Evolutionary conservation across 2,888 invertebrate species (phyloP), one percentile per base, ranked within the genome.

Genomic region (Plebejus melissa): DNA sequence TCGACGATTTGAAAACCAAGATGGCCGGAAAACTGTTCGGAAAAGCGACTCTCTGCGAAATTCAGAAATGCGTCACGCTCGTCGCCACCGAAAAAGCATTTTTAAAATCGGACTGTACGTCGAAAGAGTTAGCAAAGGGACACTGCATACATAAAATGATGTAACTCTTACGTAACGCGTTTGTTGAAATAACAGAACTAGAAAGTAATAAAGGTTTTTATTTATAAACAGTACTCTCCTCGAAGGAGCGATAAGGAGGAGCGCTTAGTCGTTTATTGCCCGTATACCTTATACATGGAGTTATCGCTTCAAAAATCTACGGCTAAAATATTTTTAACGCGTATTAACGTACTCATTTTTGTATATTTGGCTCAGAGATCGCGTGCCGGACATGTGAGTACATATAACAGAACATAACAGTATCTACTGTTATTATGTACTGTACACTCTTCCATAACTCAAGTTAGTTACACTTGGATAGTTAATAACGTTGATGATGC

Each of bases 1-100:
- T 92, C n/a, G 90, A 92, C 65, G 90, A 90, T 76, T 81, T 93
- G 78, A 86, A 91, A 82, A 87, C 90, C 58, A 90, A 88, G 83
- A 85, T 93, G 87, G 80, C 86, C 74, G 91, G 91, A 6, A 90
- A 90, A 78, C 78, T 91, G 77, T 92, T 86, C 79, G 93, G 93
- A 46, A 93, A 91, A 79, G 86, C 86, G 71, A 92, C 93, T 11
- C 82, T 93, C 74, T 93, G 93, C 77, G 90, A 91, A 58, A 86
- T 82, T 77, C 77, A 85, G 7, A 93, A 93, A 82, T 93, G 93
- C 78, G 86, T 87, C 32, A 89, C 87, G 41, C 88, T 92, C 72
- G 82, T 83, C 22, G 83, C 88, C 69, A 83, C 84, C 28, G 91
- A 90, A 81, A 93, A 91, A 82, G 82, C 78, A 50, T 90, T 91